These are phyloP conservation scores for Matsumurasca onukii DNA, from an alignment of 1,140 invertebrate species.

Conservation along the genomic window DNA sequence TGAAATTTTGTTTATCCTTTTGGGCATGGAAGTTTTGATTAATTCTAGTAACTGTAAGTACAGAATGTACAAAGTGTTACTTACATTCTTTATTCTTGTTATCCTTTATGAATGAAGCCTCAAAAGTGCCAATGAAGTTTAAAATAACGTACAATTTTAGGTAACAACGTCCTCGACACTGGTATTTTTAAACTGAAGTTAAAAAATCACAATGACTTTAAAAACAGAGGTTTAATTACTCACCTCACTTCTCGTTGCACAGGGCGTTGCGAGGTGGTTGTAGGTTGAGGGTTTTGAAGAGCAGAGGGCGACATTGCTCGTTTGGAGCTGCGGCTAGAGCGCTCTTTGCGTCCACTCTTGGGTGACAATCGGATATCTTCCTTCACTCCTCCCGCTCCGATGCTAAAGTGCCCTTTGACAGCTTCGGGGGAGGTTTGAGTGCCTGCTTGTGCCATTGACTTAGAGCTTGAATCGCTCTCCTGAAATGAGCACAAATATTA, in stretches of 20 bases:
- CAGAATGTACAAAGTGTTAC: too few species aligned
- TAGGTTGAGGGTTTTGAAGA: background rate
- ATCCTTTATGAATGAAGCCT: too few species aligned
- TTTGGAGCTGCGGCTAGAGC: slow-evolving; percentile 52
- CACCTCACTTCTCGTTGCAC: slow-evolving; percentile 16
- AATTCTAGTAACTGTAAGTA: too few species aligned
- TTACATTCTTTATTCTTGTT: too few species aligned
- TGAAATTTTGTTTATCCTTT: too few species aligned
- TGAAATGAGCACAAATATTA: background rate
- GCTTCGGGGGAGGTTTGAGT: slow-evolving; percentile 76
- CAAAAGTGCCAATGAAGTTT: too few species aligned
- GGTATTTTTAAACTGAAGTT: too few species aligned
- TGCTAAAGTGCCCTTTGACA: slow-evolving; percentile 61
- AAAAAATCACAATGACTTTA: too few species aligned
- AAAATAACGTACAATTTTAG: too few species aligned
- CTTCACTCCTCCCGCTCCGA: slow-evolving; percentile 55
- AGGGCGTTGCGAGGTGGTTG: background rate
- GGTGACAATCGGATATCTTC: slow-evolving; percentile 59
- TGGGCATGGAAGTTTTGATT: too few species aligned
- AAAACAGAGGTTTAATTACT: too few species aligned
- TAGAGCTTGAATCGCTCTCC: slow-evolving; percentile 38
- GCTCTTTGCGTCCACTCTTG: slow-evolving; percentile 61
- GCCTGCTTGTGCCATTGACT: slow-evolving; percentile 65
- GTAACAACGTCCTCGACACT: too few species aligned
- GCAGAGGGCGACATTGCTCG: slow-evolving; percentile 61